A percentile compares a stretch with the other conserved stretches of the same genome.
Conservation (phyloP, 2,797 vertebrate species). For the Nyctalus aviator region DNA sequence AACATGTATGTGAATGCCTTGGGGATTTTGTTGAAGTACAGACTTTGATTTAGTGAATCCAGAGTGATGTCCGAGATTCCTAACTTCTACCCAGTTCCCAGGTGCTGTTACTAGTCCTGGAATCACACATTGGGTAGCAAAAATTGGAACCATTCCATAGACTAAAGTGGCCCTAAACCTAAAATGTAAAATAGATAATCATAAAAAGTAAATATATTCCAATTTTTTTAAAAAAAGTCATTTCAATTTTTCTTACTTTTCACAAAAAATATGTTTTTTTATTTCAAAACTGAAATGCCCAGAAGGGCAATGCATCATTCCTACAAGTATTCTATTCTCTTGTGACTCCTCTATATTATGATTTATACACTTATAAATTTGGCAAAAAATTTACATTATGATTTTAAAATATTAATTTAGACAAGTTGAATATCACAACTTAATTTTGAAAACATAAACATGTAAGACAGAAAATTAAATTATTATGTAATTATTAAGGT, state of each 20-base stretch:
- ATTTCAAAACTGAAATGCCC: slow-evolving; percentile 42
- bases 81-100: not conserved
- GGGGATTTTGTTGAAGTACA: not conserved
- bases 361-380: not conserved
- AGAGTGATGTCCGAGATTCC: not conserved
- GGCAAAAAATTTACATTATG: not conserved
- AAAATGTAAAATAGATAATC: not conserved
- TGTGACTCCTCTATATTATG: not conserved
- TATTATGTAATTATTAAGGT: not conserved
- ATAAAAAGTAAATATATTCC: not conserved
- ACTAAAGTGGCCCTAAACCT: not conserved
- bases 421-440: not conserved
- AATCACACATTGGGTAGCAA: not conserved
- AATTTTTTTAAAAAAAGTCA: not conserved
- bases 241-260: not conserved
- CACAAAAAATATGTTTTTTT: slow-evolving; percentile 16
- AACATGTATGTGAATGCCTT: not conserved
- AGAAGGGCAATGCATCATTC: not conserved
- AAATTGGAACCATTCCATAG: not conserved
- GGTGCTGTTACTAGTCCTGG: not conserved
- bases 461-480: not conserved
- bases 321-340: not conserved
- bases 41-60: not conserved
- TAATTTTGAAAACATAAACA: slow-evolving; percentile 28
- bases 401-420: not conserved